A percentile compares a stretch with the other conserved stretches of the same genome.
Conservation (phyloP, 2,113 vertebrate genomes). For the Cyanistes caeruleus region DNA sequence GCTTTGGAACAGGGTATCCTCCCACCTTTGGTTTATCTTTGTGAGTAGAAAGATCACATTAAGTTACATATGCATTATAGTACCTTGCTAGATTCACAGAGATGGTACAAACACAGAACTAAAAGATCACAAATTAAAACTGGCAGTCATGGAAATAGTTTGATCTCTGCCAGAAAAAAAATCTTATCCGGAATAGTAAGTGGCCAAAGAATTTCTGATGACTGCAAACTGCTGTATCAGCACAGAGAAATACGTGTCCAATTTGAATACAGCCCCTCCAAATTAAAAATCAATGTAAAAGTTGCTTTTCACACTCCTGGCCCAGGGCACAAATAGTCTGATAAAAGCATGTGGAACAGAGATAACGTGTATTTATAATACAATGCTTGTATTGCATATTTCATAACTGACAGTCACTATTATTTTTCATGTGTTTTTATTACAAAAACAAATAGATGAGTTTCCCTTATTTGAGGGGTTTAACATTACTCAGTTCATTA, state of each 20-base stretch:
- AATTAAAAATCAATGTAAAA: not conserved
- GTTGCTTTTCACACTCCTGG: not conserved
- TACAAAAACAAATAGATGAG: not conserved
- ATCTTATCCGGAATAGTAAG: fast-evolving
- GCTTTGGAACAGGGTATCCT: conserved; percentile 57
- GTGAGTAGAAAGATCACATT: not conserved
- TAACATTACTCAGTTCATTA: not conserved
- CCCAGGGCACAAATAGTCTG: not conserved
- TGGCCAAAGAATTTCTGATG: not conserved
- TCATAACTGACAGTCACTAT: not conserved
- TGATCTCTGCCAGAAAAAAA: not conserved
- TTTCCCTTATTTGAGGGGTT: not conserved
- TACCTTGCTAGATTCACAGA: not conserved
- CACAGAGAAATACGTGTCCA: not conserved
- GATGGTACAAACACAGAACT: not conserved
- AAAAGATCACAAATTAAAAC: not conserved
- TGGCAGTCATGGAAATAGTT: not conserved
- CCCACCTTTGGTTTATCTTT: conserved; percentile 60
- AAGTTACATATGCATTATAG: not conserved
- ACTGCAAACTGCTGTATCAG: not conserved
- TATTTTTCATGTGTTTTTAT: not conserved
- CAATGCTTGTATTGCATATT: not conserved
- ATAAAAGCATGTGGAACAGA: not conserved
- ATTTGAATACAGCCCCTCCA: not conserved
- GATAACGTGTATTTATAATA: not conserved